Percentiles rank a stretch among this genome's conserved stretches.
phyloP scores from a whole-genome alignment of 2,888 invertebrate species.

The Drosophila birchii region DNA sequence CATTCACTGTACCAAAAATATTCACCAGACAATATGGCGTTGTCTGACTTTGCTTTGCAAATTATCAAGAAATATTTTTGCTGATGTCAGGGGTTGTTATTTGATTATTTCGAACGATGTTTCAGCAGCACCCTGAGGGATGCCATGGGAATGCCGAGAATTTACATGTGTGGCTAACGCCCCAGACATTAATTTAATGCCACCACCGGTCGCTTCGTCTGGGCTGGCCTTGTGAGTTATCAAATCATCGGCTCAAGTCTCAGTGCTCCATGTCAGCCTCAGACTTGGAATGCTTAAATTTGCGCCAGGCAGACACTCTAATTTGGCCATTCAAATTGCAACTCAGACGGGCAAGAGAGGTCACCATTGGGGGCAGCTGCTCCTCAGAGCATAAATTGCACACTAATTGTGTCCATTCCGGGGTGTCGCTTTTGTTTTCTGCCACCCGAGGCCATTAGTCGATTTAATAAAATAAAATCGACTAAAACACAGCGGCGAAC shows the following conservation, averaged over 20 bases:
- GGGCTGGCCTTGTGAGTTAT: slow-evolving; percentile 41
- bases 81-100: slow-evolving; percentile 25
- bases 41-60: slow-evolving; percentile 54
- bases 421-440: slow-evolving; percentile 50
- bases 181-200: slow-evolving; percentile 67
- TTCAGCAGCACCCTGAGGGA: slow-evolving; percentile 41
- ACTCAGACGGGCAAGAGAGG: slow-evolving; percentile 60
- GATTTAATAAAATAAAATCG: slow-evolving; percentile 58
- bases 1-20: slow-evolving; percentile 3
- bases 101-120: slow-evolving; percentile 16
- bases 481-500: slow-evolving; percentile 53
- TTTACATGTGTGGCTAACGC: slow-evolving; percentile 65
- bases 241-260: slow-evolving; percentile 46
- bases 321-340: slow-evolving; percentile 75
- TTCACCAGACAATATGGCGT: slow-evolving; percentile 50
- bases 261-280: neutral
- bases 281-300: slow-evolving; percentile 54
- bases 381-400: slow-evolving; percentile 75
- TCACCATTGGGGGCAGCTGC: slow-evolving; percentile 57
- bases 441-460: slow-evolving; percentile 35
- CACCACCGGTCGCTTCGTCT: slow-evolving; percentile 25
- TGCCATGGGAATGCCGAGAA: slow-evolving; percentile 42
- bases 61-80: slow-evolving; percentile 60
- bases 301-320: slow-evolving; percentile 54
- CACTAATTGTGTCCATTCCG: slow-evolving; percentile 76